phyloP scores from a whole-genome alignment of 2,113 vertebrate species.

The Labeo catla region DNA sequence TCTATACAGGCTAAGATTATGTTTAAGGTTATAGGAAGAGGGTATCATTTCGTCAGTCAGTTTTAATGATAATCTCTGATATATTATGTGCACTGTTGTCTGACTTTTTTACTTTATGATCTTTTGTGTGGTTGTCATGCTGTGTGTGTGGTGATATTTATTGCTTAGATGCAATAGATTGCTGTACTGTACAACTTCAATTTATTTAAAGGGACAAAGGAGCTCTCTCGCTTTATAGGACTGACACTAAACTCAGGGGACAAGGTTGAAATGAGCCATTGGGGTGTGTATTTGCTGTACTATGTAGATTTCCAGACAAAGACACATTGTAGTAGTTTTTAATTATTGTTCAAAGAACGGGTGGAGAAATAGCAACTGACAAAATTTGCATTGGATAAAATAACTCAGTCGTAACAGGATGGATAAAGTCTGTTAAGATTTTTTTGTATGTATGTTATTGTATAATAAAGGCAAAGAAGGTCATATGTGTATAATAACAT shows the following conservation, averaged over 20 bases:
- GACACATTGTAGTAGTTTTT: neutral
- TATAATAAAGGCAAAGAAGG: neutral
- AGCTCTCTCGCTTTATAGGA: neutral
- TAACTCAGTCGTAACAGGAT: neutral
- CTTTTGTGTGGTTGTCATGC: neutral
- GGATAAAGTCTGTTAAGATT: neutral
- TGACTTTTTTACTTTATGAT: neutral
- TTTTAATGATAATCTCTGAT: neutral
- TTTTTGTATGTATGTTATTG: neutral
- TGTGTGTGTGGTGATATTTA: neutral
- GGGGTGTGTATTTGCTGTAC: neutral
- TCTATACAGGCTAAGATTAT: neutral
- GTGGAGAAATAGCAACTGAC: neutral
- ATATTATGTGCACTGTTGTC: neutral
- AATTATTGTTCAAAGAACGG: neutral
- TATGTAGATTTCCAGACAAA: neutral
- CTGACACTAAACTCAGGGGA: constrained; percentile 21
- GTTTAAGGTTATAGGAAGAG: neutral
- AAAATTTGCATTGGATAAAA: neutral
- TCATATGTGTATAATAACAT: neutral
- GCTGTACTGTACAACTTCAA: neutral
- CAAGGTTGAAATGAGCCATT: neutral
- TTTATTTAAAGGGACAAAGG: neutral
- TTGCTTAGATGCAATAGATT: neutral
- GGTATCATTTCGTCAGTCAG: neutral